These are phyloP conservation scores for Oscheius sp. DNA, from an alignment of 2,888 invertebrate species.

Conservation along the genomic window DNA sequence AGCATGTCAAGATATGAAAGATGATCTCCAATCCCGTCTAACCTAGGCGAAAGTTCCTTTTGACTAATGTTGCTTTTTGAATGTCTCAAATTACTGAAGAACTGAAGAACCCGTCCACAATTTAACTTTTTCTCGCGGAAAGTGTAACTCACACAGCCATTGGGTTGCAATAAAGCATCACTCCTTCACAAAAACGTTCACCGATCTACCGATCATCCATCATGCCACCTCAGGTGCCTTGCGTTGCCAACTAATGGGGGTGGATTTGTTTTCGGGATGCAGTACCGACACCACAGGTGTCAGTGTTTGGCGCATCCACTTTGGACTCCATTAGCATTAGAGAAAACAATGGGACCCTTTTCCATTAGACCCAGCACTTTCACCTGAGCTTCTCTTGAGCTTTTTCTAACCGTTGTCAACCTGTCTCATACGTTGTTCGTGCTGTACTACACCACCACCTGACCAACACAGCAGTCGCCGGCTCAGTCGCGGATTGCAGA, in stretches of 20 bases:
- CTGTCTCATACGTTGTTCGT: background rate
- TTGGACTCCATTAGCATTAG: no score
- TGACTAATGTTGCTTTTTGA: background rate
- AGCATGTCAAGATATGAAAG: background rate
- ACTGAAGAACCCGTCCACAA: no score
- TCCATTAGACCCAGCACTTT: background rate
- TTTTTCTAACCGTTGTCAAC: background rate
- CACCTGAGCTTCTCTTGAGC: background rate
- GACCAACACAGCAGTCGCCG: slow-evolving; percentile 24
- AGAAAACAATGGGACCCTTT: no score
- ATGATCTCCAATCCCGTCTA: background rate
- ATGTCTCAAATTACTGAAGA: no score
- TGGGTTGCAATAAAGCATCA: slow-evolving; percentile 16
- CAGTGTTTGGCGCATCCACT: slow-evolving; percentile 6
- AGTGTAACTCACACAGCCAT: no score
- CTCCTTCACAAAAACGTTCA: background rate
- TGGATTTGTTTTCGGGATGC: slow-evolving; percentile 15
- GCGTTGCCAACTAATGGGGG: slow-evolving; percentile 9
- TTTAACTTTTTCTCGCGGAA: no score
- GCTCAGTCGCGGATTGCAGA: slow-evolving; percentile 4
- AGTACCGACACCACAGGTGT: slow-evolving; percentile 16
- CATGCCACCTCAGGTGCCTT: slow-evolving; percentile 24
- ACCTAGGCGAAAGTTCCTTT: background rate
- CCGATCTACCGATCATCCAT: slow-evolving; percentile 12
- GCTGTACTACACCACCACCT: slow-evolving; percentile 29